A percentile compares a stretch with the other conserved stretches of the same genome.
phyloP scores from a whole-genome alignment of 2,113 vertebrate genomes.

The Cyanoramphus novaezelandiae region DNA sequence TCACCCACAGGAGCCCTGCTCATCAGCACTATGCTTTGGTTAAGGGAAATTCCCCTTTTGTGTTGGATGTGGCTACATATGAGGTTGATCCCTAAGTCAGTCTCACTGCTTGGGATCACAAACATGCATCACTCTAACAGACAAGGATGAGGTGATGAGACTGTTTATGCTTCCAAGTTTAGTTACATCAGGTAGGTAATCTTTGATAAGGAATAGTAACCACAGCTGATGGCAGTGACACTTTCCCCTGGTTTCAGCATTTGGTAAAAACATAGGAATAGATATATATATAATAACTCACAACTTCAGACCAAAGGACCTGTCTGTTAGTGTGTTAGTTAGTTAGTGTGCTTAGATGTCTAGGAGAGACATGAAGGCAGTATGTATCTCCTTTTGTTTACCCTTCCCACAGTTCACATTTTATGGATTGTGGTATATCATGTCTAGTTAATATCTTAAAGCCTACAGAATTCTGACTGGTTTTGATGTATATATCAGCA shows the following conservation, averaged over 20 bases:
- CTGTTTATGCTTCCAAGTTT: background rate
- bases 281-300: too few relatives aligned
- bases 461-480: background rate
- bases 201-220: background rate
- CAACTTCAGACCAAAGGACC: background rate
- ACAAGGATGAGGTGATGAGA: background rate
- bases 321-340: background rate
- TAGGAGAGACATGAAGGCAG: background rate
- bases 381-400: background rate
- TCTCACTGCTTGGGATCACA: background rate
- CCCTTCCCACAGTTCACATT: background rate
- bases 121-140: too few relatives aligned
- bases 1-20: background rate
- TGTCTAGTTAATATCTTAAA: background rate
- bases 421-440: background rate
- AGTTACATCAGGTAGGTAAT: background rate
- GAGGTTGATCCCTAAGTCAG: background rate
- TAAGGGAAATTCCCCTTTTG: fast-evolving
- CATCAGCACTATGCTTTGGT: fast-evolving
- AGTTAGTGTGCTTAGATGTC: background rate
- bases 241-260: background rate
- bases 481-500: background rate
- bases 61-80: fast-evolving
- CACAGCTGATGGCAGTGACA: background rate
- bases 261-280: background rate